phyloP scores from a whole-genome alignment of 2,797 vertebrate genomes.

The Distichodus sexfasciatus region DNA sequence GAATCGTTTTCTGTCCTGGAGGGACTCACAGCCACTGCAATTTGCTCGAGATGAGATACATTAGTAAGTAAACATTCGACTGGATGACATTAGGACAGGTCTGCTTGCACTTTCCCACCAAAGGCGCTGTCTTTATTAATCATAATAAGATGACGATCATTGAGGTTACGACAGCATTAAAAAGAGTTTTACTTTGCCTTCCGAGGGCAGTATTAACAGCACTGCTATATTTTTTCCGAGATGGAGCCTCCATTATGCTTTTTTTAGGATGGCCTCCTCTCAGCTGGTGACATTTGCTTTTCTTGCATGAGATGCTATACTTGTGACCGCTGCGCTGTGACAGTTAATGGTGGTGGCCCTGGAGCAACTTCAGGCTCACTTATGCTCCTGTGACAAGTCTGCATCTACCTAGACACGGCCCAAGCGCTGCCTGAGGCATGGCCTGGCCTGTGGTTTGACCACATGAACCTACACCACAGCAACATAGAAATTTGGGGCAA shows the following conservation, averaged over 20 bases:
- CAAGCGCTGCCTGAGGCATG: constrained; percentile 32
- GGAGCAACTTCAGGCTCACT: constrained; percentile 13
- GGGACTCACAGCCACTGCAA: background rate
- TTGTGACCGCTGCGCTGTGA: constrained; percentile 10
- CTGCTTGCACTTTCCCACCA: background rate
- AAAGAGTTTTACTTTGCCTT: background rate
- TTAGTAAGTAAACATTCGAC: background rate
- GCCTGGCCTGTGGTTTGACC: too few species aligned
- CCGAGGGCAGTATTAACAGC: background rate
- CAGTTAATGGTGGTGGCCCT: constrained; percentile 23
- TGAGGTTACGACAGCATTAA: background rate
- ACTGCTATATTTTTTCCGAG: constrained; percentile 24
- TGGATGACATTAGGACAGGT: background rate
- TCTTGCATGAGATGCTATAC: constrained; percentile 1
- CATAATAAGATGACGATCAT: background rate
- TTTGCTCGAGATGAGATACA: background rate
- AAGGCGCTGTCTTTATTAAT: background rate
- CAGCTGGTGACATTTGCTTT: constrained; percentile 13
- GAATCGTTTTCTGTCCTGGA: background rate
- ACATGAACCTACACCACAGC: background rate
- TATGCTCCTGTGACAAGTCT: constrained; percentile 21
- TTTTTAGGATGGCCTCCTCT: constrained; percentile 37
- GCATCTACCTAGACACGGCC: constrained; percentile 2
- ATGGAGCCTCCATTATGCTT: constrained; percentile 33
- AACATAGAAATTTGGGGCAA: background rate